Conservation (phyloP, 2,888 invertebrate genomes). For the Embidobia sp. region DNA sequence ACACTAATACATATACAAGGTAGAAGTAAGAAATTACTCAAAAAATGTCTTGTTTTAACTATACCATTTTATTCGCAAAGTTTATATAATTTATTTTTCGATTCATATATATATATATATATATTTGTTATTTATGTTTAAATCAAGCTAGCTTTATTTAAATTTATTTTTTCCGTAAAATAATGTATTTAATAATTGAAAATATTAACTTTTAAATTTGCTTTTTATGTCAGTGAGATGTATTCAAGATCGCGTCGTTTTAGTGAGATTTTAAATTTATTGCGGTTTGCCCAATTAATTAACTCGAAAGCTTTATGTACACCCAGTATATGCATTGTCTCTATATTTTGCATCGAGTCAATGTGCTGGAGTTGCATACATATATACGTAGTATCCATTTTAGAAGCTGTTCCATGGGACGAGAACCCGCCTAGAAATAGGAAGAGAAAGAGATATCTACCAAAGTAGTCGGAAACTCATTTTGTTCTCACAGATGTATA, state of each 20-base stretch:
- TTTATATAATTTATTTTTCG: too few relatives aligned
- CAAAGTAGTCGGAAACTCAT: slow-evolving; percentile 66
- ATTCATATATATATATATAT: too few relatives aligned
- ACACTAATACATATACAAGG: slow-evolving; percentile 12
- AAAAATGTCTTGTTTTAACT: too few relatives aligned
- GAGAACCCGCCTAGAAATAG: slow-evolving; percentile 39
- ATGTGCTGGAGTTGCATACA: slow-evolving; percentile 21
- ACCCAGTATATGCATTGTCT: slow-evolving; percentile 12
- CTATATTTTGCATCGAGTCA: slow-evolving; percentile 27
- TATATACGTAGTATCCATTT: slow-evolving; percentile 43
- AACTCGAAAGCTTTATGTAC: slow-evolving; percentile 4
- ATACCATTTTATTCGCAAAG: too few relatives aligned
- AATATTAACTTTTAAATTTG: too few relatives aligned
- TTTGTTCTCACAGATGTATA: slow-evolving; percentile 46
- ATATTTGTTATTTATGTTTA: too few relatives aligned
- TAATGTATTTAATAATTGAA: too few relatives aligned
- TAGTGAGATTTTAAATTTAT: too few relatives aligned
- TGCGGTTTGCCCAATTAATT: neutral
- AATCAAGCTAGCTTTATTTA: too few relatives aligned
- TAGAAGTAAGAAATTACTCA: slow-evolving; percentile 22
- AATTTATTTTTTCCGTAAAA: too few relatives aligned
- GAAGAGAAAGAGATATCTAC: slow-evolving; percentile 57
- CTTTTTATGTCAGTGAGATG: too few relatives aligned
- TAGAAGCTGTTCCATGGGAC: slow-evolving; percentile 45
- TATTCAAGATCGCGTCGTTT: too few relatives aligned